Evolutionary conservation across 2,797 vertebrate genomes (phyloP), one percentile per base, ranked within the genome.

Genomic region (Ciconia nigra): DNA sequence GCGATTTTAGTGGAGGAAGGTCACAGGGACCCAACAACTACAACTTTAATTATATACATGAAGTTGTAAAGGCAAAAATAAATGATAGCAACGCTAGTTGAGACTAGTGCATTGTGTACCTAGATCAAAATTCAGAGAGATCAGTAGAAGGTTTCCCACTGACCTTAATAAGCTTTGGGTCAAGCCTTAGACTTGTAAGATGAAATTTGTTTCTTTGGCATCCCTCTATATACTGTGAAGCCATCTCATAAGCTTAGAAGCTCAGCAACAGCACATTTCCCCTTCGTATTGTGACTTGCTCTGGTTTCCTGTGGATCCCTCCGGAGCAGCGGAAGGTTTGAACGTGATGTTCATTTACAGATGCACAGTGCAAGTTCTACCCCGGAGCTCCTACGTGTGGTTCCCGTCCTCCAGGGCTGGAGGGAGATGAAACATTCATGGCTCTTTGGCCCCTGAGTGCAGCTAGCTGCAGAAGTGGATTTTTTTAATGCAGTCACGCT

Each of bases 401-500:
- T 28, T 95, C 87, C 65, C 21, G 4, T 81, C 52, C 82, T 55
- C 46, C 2, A 0, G 89, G 87, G 57, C 71, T 0, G 0, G 7
- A 7, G 59, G 44, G 58, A 86, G 72, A 93, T 93, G 72, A 96
- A 96, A 91, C 91, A 92, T 95, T 94, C 44, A 90, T 92, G 86
- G 59, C 28, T 83, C 65, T 6, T 16, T 78, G 62, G 49, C 35
- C 81, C 90, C 21, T 2, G 7, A 44, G 73, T 4, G 6, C 35
- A 33, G 55, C 18, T 44, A 13, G 41, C 67, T 79, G n/a, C 59
- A 84, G 35, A 58, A 54, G 2, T 15, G 78, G 49, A 7, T n/a
- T 29, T 37, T 73, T 63, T 22, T 11, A 49, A 42, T 39, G 76
- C 84, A 87, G 82, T 93, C 94, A 87, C 65, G 47, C 84, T 83